Evolutionary conservation across 1,140 invertebrate species (phyloP).

Genomic region (Grapholita molesta): DNA sequence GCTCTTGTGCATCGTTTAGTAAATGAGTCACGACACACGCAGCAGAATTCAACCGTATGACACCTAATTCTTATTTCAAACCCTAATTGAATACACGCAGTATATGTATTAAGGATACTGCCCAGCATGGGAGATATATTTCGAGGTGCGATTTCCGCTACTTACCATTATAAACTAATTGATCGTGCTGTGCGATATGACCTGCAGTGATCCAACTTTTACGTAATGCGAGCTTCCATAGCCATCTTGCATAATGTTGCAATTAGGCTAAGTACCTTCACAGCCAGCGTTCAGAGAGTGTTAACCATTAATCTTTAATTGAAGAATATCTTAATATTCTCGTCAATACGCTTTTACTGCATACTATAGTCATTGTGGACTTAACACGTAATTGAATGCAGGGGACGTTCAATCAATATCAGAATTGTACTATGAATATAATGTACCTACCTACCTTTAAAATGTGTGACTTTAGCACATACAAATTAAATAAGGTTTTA

Average conservation of each 20-base stretch:
- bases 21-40: background rate
- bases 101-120: too few species aligned
- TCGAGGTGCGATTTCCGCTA: background rate
- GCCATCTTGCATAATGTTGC: slow-evolving; percentile 12
- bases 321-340: background rate
- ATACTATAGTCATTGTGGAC: background rate
- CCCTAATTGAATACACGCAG: too few species aligned
- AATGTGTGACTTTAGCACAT: too few species aligned
- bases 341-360: background rate
- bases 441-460: too few species aligned
- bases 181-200: background rate
- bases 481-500: too few species aligned
- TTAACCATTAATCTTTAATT: background rate
- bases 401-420: too few species aligned
- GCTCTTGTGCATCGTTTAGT: background rate
- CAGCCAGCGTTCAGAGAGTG: background rate
- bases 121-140: too few species aligned
- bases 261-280: background rate
- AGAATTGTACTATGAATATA: too few species aligned
- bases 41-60: too few species aligned
- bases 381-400: too few species aligned
- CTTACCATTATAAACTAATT: slow-evolving; percentile 3
- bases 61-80: too few species aligned
- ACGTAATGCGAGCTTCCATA: slow-evolving; percentile 11
- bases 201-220: slow-evolving; percentile 3